Evolutionary conservation across 2,113 vertebrate species (phyloP).

Genomic region (Columba livia): DNA sequence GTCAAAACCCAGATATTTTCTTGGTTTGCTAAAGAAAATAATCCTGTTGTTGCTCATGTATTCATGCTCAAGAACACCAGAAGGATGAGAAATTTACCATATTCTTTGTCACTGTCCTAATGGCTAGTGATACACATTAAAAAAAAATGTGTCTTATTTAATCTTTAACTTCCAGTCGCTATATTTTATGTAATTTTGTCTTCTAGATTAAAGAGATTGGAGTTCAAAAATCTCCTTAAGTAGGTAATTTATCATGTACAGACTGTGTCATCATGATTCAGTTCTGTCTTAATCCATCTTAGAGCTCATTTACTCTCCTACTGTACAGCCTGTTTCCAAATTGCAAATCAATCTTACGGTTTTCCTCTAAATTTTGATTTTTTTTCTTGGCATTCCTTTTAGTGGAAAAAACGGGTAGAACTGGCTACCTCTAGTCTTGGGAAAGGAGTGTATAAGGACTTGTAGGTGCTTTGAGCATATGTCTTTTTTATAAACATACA

Average conservation of each 20-base stretch:
- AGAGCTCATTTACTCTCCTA: conserved; percentile 10
- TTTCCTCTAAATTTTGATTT: not conserved
- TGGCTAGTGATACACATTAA: not conserved
- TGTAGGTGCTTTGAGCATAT: not conserved
- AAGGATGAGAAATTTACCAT: not conserved
- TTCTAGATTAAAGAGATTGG: not conserved
- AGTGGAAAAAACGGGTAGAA: not conserved
- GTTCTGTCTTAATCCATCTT: conserved; percentile 40
- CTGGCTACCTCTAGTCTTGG: not conserved
- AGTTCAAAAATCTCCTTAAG: conserved; percentile 33
- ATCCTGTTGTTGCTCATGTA: not conserved
- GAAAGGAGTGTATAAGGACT: not conserved
- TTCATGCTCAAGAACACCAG: not conserved
- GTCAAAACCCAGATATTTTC: not conserved
- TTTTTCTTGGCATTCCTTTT: not conserved
- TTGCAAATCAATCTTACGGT: not conserved
- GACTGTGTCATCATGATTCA: conserved; percentile 15
- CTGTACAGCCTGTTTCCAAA: conserved; percentile 33
- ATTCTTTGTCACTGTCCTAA: not conserved
- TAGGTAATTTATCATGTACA: conserved; percentile 31
- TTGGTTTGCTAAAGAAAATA: not conserved
- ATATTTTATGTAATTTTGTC: conserved; percentile 15
- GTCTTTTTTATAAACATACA: not conserved
- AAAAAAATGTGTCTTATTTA: not conserved
- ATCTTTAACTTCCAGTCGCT: conserved; percentile 6